Conservation (phyloP, 2,888 invertebrate species). For the Periphyllus acericola region DNA sequence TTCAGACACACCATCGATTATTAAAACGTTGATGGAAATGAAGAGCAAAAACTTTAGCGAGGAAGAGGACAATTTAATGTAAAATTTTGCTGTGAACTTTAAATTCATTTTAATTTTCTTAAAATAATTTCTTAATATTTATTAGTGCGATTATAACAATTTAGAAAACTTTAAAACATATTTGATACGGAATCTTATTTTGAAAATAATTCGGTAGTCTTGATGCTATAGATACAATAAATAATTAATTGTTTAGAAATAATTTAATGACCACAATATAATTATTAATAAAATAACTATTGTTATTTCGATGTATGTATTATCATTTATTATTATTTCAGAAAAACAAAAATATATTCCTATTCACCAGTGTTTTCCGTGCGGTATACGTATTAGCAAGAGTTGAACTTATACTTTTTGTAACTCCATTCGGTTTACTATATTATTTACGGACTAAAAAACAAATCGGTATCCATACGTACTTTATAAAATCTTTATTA, state of each 20-base stretch:
- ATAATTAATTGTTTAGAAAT: constrained; percentile 27
- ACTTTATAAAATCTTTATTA: no score
- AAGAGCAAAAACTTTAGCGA: constrained; percentile 47
- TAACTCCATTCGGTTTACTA: no score
- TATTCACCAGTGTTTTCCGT: no score
- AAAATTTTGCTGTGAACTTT: background rate
- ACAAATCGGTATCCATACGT: no score
- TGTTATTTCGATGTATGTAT: constrained; percentile 28
- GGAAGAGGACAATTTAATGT: constrained; percentile 46
- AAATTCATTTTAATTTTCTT: constrained; percentile 30
- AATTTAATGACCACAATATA: constrained; percentile 4
- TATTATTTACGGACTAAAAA: no score
- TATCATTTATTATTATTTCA: background rate
- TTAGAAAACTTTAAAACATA: constrained; percentile 16
- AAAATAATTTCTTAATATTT: constrained; percentile 26
- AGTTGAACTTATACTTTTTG: no score
- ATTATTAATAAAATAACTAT: constrained; percentile 37
- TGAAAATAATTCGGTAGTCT: constrained; percentile 38
- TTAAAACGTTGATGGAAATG: constrained; percentile 39
- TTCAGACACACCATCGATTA: constrained; percentile 31
- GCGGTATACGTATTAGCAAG: no score
- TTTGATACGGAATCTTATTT: constrained; percentile 42
- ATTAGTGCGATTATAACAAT: constrained; percentile 12
- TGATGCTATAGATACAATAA: constrained; percentile 14
- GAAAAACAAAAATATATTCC: background rate